Evolutionary conservation across 2,888 invertebrate species (phyloP), one percentile per base, ranked within the genome.

Genomic region (Portevinia maculata): DNA sequence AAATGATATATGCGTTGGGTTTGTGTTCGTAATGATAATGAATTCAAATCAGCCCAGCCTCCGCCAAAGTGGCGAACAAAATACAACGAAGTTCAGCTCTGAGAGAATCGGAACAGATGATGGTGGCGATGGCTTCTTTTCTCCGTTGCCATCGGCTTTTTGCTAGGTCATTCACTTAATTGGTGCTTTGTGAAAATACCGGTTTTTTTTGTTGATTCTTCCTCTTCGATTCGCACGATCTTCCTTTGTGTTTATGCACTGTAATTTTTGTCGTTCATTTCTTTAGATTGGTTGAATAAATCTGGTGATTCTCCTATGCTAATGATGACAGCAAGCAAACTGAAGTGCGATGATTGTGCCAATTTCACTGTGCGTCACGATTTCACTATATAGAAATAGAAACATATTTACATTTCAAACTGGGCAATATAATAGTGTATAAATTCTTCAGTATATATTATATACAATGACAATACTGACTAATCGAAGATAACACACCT

Each of bases 141-240:
- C 30, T 15, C 11, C 15, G 24, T 17, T 8, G 46, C 6, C 28
- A n/a, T 59, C 44, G 1, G n/a, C 21, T 6, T 48, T 46, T 50
- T 55, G 39, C 55, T 55, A 53, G 78, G 70, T 78, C 78, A 52
- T 78, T 78, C 70, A 71, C 78, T 59, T 59, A 64, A 50, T 24
- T 55, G 30, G 46, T 46, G 59, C 55, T 24, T n/a, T 9, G 15
- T 6, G 6, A 15, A 32, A 32, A 70, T 57, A 78, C 78, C 13
- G 64, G 70, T 71, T 69, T 48, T 17, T n/a, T 24, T 6, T 8
- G 44, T 17, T 67, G 19, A 15, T 28, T 37, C 2, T 69, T 34
- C n/a, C n/a, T n/a, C n/a, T n/a, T 69, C n/a, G 6, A 46, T 28
- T 50, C 41, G 28, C 32, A 11, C 9, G 3, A 41, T 65, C 6